Conservation (phyloP, 1,140 invertebrate genomes). For the Hyposmocoma kahamanoa region DNA sequence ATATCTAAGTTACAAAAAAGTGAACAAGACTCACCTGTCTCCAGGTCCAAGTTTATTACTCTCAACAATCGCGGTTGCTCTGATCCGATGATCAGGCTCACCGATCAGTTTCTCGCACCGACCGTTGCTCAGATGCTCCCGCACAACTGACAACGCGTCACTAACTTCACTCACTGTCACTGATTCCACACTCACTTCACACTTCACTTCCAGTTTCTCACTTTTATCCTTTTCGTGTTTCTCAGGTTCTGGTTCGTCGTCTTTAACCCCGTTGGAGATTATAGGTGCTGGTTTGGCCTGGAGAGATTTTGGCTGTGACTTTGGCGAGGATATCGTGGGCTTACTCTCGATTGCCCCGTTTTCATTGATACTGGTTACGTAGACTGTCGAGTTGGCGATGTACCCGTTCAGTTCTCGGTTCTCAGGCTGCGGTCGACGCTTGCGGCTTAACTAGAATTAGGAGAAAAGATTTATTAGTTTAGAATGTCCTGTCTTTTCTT, state of each 20-base stretch:
- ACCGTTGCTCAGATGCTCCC: conserved; percentile 76
- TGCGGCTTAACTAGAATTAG: conserved; percentile 76
- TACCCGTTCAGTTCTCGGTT: conserved; percentile 80
- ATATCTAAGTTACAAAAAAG: too few relatives aligned
- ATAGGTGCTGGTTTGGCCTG: conserved; percentile 56
- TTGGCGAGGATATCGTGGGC: conserved; percentile 70
- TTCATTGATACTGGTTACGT: conserved; percentile 83
- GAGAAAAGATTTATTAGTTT: neutral
- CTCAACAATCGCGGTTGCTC: conserved; percentile 74
- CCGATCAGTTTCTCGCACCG: conserved; percentile 83
- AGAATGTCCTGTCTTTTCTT: too few relatives aligned
- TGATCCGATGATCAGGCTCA: conserved; percentile 75
- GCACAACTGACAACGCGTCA: conserved; percentile 54
- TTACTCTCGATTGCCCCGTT: conserved; percentile 76
- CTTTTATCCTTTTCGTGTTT: conserved; percentile 58
- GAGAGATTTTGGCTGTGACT: conserved; percentile 49
- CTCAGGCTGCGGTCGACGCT: conserved; percentile 70
- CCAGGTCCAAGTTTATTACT: conserved; percentile 72
- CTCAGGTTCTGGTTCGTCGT: conserved; percentile 40
- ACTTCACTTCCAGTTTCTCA: conserved; percentile 54
- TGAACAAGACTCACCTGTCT: conserved; percentile 75
- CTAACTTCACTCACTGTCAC: conserved; percentile 54
- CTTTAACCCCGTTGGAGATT: conserved; percentile 52
- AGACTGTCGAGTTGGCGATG: conserved; percentile 83
- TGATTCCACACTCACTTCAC: conserved; percentile 40